Evolutionary conservation across 2,888 invertebrate species (phyloP).

Genomic region (Neoaliturus tenellus): DNA sequence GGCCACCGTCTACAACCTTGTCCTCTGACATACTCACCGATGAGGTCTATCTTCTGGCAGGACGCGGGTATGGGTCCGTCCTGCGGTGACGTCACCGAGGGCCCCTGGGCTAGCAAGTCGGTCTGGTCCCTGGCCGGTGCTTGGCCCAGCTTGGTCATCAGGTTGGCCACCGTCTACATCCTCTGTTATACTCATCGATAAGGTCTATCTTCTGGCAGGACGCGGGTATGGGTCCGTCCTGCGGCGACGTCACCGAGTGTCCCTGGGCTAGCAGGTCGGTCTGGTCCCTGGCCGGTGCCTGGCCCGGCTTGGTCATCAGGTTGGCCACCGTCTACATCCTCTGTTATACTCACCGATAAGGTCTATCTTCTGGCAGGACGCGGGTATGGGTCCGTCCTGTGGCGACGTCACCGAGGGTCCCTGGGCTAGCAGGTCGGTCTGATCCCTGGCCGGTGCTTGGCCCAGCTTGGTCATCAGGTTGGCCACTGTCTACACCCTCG

Average conservation of each 20-base stretch:
- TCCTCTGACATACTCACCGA: too few species aligned
- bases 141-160: too few species aligned
- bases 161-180: too few species aligned
- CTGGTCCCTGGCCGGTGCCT: constrained; percentile 56
- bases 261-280: constrained; percentile 46
- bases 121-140: too few species aligned
- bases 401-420: constrained; percentile 32
- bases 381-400: constrained; percentile 66
- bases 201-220: constrained; percentile 72
- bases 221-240: constrained; percentile 69
- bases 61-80: too few species aligned
- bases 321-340: too few species aligned
- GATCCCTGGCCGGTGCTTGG: constrained; percentile 58
- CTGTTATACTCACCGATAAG: constrained; percentile 56
- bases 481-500: constrained; percentile 59
- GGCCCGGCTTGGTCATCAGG: constrained; percentile 59
- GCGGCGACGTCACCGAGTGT: constrained; percentile 31
- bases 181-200: constrained; percentile 52
- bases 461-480: constrained; percentile 61
- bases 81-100: too few species aligned
- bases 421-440: constrained; percentile 46
- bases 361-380: constrained; percentile 72
- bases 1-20: too few species aligned
- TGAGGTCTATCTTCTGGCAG: too few species aligned
- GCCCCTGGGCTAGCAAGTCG: constrained; percentile 49